Base-by-base conservation (phyloP, 2,113 vertebrate genomes). In the Aix galericulata region DNA sequence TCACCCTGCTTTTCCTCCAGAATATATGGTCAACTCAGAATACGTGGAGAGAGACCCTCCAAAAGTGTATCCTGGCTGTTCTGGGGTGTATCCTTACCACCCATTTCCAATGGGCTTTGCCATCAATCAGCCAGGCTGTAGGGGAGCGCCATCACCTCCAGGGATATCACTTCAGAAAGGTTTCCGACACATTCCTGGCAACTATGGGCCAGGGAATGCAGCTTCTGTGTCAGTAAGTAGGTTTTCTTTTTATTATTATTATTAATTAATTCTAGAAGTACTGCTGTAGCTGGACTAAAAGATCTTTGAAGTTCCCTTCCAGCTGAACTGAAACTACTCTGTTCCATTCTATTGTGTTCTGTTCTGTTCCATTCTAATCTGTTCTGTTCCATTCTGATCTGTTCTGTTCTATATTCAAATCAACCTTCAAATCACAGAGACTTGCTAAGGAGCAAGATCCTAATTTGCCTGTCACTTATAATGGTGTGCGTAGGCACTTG, bases 11-110 rank as follows among this genome's bases (percentile, higher is more conserved):
- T 88, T 97, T 89, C 91, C 75, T 92, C 76, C 96, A 12, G 96
- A 97, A 63, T 83, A 74, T 29, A 7, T 75, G 59, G 48, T 95
- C 48, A 96, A 84, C 26, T 15, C 97, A 78, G 98, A 98, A 67
- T 94, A 96, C 72, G 50, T 95, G 75, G 98, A 98, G 77, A 97
- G 97, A 95, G 97, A 98, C 36, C 80, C 96, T 75, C 82, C 95
- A 0, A 98, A 97, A 88, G 72, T 97, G 71, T 98, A 98, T 36
- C 84, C 97, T 16, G 91, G 95, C 5, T 96, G 91, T 63, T 92
- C 97, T 46, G 94, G 96, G n/a, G 58, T 98, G 31, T 96, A 97
- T 31, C 83, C 97, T 50, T 98, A 96, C 75, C 88, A 81, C 42
- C 95, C 97, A 1, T 97, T 98, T 94, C 93, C 97, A 1, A 55